A percentile compares a stretch with the other conserved stretches of the same genome.
These are phyloP conservation scores for Drosophila grimshawi DNA, from an alignment of 1,140 invertebrate genomes.

Conservation along the genomic window DNA sequence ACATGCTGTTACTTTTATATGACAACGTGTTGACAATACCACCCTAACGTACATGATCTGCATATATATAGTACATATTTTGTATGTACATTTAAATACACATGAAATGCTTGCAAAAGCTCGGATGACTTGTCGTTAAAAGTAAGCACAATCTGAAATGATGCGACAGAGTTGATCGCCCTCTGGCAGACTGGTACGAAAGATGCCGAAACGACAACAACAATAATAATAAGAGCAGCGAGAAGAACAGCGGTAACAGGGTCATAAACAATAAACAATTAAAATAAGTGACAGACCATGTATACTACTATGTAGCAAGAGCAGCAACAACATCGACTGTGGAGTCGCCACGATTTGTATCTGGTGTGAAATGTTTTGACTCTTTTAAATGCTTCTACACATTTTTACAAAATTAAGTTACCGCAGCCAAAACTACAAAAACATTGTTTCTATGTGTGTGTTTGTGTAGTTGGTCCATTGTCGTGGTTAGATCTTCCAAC, in stretches of 20 bases:
- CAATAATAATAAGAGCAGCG: constrained; percentile 26
- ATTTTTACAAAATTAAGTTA: constrained; percentile 52
- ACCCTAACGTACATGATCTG: too few species aligned
- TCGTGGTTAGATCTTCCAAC: constrained; percentile 1
- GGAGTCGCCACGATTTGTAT: constrained; percentile 59
- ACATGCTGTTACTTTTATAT: too few species aligned
- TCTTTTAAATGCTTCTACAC: constrained; percentile 24
- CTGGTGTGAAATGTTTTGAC: constrained; percentile 60
- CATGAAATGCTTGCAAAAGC: constrained; percentile 24
- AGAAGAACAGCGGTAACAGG: constrained; percentile 36
- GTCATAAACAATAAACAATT: constrained; percentile 77
- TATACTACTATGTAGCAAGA: constrained; percentile 61
- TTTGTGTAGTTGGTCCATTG: neutral
- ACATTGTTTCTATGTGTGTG: neutral
- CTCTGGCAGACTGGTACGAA: constrained; percentile 70
- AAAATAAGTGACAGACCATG: constrained; percentile 78
- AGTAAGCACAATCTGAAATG: constrained; percentile 58
- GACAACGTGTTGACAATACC: too few species aligned
- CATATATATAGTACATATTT: constrained; percentile 4
- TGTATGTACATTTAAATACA: constrained; percentile 38
- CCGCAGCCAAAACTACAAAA: constrained; percentile 9
- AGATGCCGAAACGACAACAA: constrained; percentile 46
- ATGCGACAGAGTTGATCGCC: constrained; percentile 70
- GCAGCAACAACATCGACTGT: constrained; percentile 32
- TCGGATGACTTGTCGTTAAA: constrained; percentile 59